These are phyloP conservation scores for Rhadinocentrus ornatus DNA, from an alignment of 2,797 vertebrate species.

Conservation along the genomic window DNA sequence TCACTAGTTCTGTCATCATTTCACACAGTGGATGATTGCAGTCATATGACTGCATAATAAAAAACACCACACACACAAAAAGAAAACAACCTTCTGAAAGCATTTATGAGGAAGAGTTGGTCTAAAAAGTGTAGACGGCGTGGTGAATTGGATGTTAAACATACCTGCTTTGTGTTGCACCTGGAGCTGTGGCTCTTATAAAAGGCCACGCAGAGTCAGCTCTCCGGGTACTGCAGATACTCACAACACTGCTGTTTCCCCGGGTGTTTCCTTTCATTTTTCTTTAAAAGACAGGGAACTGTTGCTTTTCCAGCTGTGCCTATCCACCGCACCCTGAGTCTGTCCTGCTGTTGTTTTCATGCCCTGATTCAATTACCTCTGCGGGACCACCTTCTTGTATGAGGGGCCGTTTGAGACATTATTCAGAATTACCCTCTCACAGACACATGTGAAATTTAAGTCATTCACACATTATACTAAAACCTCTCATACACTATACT, in stretches of 20 bases:
- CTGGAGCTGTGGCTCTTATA: constrained; percentile 54
- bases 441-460: no score
- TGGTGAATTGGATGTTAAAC: constrained; percentile 41
- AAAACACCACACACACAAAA: constrained; percentile 1
- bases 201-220: constrained; percentile 55
- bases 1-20: constrained; percentile 10
- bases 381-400: constrained; percentile 51
- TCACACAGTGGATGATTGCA: constrained; percentile 24
- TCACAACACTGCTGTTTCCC: constrained; percentile 34
- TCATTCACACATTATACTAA: no score
- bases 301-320: constrained; percentile 82
- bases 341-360: constrained; percentile 69
- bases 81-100: constrained; percentile 3
- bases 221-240: constrained; percentile 37
- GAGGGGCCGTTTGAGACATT: no score
- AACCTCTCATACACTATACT: no score
- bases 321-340: constrained; percentile 46
- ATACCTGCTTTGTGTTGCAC: constrained; percentile 52
- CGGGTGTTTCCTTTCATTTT: constrained; percentile 57
- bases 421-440: no score
- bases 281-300: constrained; percentile 43
- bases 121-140: background rate
- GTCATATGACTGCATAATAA: constrained; percentile 20
- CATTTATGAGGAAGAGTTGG: constrained; percentile 1
- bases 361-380: constrained; percentile 74